phyloP scores from a whole-genome alignment of 2,888 invertebrate genomes.

The Mesoligia furuncula region DNA sequence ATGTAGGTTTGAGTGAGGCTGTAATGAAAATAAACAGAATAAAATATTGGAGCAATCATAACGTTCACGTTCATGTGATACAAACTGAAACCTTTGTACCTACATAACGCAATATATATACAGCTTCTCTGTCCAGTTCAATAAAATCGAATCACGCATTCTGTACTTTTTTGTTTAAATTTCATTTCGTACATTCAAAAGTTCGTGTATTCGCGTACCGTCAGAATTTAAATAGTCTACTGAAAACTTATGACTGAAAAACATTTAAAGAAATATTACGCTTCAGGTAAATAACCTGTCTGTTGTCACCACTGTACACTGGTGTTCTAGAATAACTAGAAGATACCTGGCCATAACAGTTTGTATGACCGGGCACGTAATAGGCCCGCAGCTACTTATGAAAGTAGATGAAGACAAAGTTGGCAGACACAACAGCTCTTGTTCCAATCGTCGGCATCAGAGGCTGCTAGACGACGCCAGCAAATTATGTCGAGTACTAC shows the following conservation, averaged over 20 bases:
- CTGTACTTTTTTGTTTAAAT: not conserved
- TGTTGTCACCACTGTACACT: not conserved
- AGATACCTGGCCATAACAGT: not conserved
- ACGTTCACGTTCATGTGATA: not conserved
- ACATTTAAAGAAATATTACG: too few species aligned
- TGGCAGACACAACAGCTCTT: constrained; percentile 72
- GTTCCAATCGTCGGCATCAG: constrained; percentile 67
- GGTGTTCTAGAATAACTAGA: not conserved
- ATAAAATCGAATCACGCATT: constrained; percentile 27
- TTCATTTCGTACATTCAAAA: constrained; percentile 3
- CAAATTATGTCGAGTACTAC: constrained; percentile 66
- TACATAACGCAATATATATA: not conserved
- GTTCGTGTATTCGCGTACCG: not conserved
- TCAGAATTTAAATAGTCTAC: not conserved
- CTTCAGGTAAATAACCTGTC: not conserved
- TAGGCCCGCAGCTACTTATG: not conserved
- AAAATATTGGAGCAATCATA: constrained; percentile 7
- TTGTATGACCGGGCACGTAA: not conserved
- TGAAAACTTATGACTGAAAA: not conserved
- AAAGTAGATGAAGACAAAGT: constrained; percentile 65
- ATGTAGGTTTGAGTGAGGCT: constrained; percentile 19
- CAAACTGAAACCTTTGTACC: constrained; percentile 6
- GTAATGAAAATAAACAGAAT: constrained; percentile 16
- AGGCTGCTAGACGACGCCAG: constrained; percentile 56
- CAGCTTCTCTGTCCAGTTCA: not conserved